Evolutionary conservation across 2,888 invertebrate genomes (phyloP).

Genomic region (Acanthosepion pharaonis): DNA sequence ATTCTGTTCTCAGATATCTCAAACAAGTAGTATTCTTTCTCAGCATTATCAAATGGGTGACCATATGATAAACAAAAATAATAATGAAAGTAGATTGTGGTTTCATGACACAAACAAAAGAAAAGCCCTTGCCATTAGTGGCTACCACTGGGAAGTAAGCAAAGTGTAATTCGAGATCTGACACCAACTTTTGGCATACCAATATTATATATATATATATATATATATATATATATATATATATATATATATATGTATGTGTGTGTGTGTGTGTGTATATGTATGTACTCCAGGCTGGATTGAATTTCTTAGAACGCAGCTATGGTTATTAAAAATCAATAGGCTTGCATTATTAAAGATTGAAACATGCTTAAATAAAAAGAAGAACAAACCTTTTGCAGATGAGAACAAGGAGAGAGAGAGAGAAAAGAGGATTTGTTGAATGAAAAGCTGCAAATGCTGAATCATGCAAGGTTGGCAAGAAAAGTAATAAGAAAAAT

Average conservation of each 20-base stretch:
- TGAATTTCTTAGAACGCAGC: background rate
- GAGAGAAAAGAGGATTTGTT: background rate
- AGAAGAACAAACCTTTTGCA: conserved; percentile 33
- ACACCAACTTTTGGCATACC: background rate
- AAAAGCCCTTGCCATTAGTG: background rate
- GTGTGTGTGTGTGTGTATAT: too few relatives aligned
- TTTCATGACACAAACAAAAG: background rate
- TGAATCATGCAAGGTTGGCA: background rate
- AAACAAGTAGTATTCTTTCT: too few relatives aligned
- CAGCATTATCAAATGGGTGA: too few relatives aligned
- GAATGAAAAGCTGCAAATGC: background rate
- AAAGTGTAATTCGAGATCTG: background rate
- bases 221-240: background rate
- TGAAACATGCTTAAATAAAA: background rate
- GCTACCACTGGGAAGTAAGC: background rate
- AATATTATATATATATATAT: background rate
- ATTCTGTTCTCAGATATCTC: too few relatives aligned
- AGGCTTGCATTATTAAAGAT: background rate
- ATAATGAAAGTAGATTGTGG: too few relatives aligned
- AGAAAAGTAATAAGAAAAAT: background rate
- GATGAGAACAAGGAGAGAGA: background rate
- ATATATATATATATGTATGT: too few relatives aligned
- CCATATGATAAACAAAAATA: too few relatives aligned
- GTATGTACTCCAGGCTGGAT: background rate
- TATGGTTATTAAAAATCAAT: background rate